Evolutionary conservation across 2,797 vertebrate genomes (phyloP).

Genomic region (Catamblyrhynchus diadema): DNA sequence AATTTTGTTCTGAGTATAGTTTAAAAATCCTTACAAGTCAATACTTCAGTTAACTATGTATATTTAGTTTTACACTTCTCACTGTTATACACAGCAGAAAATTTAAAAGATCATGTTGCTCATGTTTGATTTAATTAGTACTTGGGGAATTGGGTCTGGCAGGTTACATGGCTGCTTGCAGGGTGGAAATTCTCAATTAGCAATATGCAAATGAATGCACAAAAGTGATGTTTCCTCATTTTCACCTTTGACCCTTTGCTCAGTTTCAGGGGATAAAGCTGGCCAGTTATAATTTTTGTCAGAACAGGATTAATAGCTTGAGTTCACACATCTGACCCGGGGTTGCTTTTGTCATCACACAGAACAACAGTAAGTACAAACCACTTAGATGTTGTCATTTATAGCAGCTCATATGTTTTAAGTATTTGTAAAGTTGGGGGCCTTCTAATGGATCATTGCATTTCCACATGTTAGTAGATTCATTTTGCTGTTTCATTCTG

Average conservation of each 20-base stretch:
- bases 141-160: conserved; percentile 14
- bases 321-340: neutral
- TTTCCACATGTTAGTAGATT: neutral
- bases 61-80: neutral
- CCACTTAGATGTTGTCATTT: neutral
- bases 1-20: neutral
- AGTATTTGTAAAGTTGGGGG: neutral
- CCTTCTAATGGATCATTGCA: neutral
- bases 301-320: conserved; percentile 10
- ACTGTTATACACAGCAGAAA: neutral
- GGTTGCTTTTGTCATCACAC: neutral
- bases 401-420: neutral
- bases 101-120: neutral
- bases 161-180: neutral
- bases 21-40: neutral
- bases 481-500: neutral
- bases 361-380: neutral
- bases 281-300: neutral
- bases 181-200: conserved; percentile 44
- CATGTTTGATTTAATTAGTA: conserved; percentile 25
- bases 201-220: conserved; percentile 7
- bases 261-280: neutral
- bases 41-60: neutral
- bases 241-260: conserved; percentile 31
- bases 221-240: conserved; percentile 30